These are phyloP conservation scores for Rutilus rutilus DNA, from an alignment of 2,113 vertebrate genomes.

Conservation along the genomic window DNA sequence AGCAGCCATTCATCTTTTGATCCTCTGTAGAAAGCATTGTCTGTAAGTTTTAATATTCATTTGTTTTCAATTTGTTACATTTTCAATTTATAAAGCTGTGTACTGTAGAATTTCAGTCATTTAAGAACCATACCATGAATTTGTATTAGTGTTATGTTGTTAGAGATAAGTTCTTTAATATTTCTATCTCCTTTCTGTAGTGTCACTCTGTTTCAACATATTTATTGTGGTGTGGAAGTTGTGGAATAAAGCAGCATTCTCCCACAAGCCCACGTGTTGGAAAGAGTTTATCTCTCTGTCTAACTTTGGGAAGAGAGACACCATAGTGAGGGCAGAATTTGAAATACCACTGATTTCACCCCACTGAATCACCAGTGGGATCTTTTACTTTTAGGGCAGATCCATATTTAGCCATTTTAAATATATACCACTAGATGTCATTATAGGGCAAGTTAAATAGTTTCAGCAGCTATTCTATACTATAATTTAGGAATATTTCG, in stretches of 20 bases:
- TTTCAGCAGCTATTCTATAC: too few species aligned
- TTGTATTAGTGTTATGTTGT: background rate
- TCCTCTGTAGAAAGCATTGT: background rate
- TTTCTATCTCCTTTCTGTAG: too few species aligned
- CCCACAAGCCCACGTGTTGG: too few species aligned
- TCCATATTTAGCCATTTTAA: background rate
- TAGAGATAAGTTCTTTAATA: too few species aligned
- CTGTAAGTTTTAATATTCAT: background rate
- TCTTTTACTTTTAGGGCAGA: background rate
- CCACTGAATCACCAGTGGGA: background rate
- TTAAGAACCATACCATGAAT: background rate
- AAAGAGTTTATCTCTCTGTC: too few species aligned
- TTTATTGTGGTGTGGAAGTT: too few species aligned
- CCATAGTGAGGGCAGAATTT: too few species aligned
- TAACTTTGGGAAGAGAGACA: too few species aligned
- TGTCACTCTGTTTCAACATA: too few species aligned
- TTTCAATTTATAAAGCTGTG: background rate
- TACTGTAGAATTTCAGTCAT: background rate
- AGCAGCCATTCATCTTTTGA: background rate
- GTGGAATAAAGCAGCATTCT: too few species aligned
- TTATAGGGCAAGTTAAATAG: background rate
- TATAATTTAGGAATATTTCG: too few species aligned
- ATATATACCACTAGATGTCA: background rate
- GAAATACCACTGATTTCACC: too few species aligned
- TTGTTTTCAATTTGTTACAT: background rate